Evolutionary conservation across 2,113 vertebrate genomes (phyloP), one percentile per base, ranked within the genome.

Genomic region (Cyprinus carpio): DNA sequence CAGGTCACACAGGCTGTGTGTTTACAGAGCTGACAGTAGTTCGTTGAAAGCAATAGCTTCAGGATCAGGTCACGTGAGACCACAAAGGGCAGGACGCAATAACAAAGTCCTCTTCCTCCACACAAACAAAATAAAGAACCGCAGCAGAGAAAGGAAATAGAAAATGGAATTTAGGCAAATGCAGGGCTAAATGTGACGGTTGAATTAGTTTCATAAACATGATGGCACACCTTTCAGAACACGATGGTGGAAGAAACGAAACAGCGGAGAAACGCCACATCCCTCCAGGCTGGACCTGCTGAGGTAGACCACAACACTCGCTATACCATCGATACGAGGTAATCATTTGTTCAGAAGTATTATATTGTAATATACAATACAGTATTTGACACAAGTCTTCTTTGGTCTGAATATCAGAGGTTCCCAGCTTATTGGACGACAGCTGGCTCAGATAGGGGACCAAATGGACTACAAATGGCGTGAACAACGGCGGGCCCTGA

Each of bases 371-470:
- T 43, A 72, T 2, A 6, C 31, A 72, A 6, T 20, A 34, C 8
- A 4, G 16, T 34, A 34, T 18, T 67, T 69, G 9, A 69, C 29
- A 34, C 29, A 20, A 27, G 2, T 75, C 56, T 64, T 46, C 9
- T 84, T 2, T 29, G 27, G 15, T 65, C 60, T 11, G 34, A 80
- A 13, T n/a, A 83, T 46, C 91, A 94, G 95, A 51, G 93, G 91
- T 43, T 87, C 90, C 0, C 88, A 62, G 82, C 90, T 84, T 54
- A 82, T 97, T 78, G 97, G 96, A 77, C 94, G 25, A 4, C 96
- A 95, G 88, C 92, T 98, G 92, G 97, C 97, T 54, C 83, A 88
- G 23, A 97, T 97, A 0, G 97, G 96, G 15, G 97, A 99, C 18
- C 94, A 96, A 75, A 87, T 96, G 88, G 92, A 96, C 64, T 80